Percentiles rank a stretch among this genome's conserved stretches.
Conservation (phyloP, 2,888 invertebrate species). For the Meiosimyza platycephala region DNA sequence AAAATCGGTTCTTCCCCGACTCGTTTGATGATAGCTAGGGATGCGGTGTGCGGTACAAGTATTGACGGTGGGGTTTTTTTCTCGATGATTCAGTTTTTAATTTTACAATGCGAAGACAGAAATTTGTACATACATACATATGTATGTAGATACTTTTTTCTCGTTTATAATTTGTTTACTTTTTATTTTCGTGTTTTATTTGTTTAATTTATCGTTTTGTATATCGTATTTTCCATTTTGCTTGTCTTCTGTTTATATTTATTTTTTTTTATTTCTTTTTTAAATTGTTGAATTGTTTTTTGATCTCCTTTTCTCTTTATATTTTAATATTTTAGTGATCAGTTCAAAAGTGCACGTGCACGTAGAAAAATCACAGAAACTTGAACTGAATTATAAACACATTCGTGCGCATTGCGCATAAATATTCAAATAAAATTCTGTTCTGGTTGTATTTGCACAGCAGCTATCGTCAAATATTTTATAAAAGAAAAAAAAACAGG, state of each 20-base stretch:
- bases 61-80: not conserved
- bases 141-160: too few species aligned
- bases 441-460: not conserved
- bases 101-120: not conserved
- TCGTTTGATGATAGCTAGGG: not conserved
- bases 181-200: conserved; percentile 1
- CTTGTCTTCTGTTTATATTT: not conserved
- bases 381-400: not conserved
- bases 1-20: conserved; percentile 32
- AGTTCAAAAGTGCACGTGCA: not conserved
- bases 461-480: too few species aligned
- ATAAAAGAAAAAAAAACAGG: too few species aligned
- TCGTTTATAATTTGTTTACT: not conserved
- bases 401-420: not conserved
- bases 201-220: not conserved
- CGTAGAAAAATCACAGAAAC: not conserved
- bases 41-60: not conserved
- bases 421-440: not conserved
- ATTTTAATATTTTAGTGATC: too few species aligned
- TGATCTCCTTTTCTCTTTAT: too few species aligned
- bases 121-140: not conserved
- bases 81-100: conserved; percentile 17
- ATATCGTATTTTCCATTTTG: not conserved
- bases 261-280: not conserved
- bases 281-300: not conserved